phyloP scores from a whole-genome alignment of 2,113 vertebrate genomes.

The Oreochromis niloticus region DNA sequence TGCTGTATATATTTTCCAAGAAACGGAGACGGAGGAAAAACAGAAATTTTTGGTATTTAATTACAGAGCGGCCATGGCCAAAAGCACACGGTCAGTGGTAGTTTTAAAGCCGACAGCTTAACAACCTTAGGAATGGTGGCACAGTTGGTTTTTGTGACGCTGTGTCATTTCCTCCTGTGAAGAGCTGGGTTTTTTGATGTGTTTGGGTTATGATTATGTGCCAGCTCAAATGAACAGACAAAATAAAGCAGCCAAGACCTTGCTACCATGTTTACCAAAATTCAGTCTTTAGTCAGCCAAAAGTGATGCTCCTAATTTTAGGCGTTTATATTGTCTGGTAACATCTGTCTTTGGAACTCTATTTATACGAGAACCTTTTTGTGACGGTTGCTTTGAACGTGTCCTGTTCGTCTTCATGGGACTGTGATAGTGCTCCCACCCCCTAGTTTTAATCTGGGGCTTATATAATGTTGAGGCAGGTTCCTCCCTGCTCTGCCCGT shows the following conservation, averaged over 20 bases:
- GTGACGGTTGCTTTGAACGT: neutral
- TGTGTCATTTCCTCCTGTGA: slow-evolving; percentile 34
- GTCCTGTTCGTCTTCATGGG: neutral
- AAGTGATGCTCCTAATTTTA: neutral
- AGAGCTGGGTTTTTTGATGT: neutral
- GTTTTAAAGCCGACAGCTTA: slow-evolving; percentile 49
- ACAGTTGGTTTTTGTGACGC: slow-evolving; percentile 34
- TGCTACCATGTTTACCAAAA: neutral
- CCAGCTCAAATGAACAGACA: neutral
- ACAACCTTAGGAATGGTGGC: slow-evolving; percentile 41
- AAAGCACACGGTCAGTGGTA: slow-evolving; percentile 35
- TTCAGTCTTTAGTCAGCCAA: neutral
- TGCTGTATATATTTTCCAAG: slow-evolving; percentile 42
- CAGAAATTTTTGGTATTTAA: slow-evolving; percentile 48
- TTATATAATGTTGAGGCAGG: neutral
- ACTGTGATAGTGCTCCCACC: neutral
- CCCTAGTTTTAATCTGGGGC: neutral
- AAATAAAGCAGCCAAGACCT: neutral
- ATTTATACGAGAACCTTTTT: neutral
- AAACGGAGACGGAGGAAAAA: slow-evolving; percentile 9
- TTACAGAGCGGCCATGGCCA: slow-evolving; percentile 44
- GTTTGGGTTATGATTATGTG: neutral
- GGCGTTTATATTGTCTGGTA: neutral
- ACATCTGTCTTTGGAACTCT: neutral
- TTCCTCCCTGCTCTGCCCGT: neutral